Evolutionary conservation across 2,888 invertebrate species (phyloP).

Genomic region (Andrena hattorfiana): DNA sequence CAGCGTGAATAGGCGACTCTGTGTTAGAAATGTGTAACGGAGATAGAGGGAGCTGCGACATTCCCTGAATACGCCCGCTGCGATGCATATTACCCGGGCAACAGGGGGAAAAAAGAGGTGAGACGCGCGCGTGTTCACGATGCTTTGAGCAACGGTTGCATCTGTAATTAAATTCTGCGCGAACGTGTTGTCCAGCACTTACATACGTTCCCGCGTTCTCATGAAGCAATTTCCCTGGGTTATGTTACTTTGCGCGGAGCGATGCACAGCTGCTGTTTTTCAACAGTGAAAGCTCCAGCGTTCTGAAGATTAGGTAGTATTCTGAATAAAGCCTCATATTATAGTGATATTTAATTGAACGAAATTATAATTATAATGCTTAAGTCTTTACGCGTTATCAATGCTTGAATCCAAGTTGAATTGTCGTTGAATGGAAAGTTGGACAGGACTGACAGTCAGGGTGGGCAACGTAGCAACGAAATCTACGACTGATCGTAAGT

Average conservation of each 20-base stretch:
- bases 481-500: neutral
- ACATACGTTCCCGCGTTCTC: constrained; percentile 7
- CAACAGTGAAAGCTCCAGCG: neutral
- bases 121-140: neutral
- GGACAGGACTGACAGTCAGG: no score
- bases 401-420: no score
- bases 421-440: no score
- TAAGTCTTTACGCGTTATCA: no score
- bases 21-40: constrained; percentile 41
- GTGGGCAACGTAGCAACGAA: no score
- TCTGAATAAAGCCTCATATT: no score
- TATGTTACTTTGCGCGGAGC: neutral
- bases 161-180: constrained; percentile 13
- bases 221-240: neutral
- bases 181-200: constrained; percentile 4
- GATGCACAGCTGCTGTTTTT: neutral
- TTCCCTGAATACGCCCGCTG: constrained; percentile 5
- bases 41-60: constrained; percentile 18
- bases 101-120: constrained; percentile 10
- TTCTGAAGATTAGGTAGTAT: no score
- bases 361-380: no score
- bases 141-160: constrained; percentile 1
- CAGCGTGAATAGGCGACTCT: constrained; percentile 41
- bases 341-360: no score
- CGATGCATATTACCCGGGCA: neutral